phyloP scores from a whole-genome alignment of 2,113 vertebrate genomes.

The Takifugu flavidus region DNA sequence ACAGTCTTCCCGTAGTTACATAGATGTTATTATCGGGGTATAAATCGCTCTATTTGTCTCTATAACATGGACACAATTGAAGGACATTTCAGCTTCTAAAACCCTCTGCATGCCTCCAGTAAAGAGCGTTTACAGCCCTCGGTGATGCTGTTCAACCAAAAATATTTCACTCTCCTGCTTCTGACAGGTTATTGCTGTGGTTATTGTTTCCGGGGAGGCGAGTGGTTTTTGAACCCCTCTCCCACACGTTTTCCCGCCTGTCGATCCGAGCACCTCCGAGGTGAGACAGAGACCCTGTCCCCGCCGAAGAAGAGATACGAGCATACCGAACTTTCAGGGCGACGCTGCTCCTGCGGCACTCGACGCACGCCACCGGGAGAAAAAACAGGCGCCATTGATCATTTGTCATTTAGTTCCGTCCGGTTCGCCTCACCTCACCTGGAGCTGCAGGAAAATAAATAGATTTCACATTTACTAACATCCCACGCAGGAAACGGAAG shows the following conservation, averaged over 20 bases:
- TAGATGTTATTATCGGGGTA: no score
- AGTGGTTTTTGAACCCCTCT: conserved; percentile 31
- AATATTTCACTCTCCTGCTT: conserved; percentile 4
- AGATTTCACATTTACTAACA: conserved; percentile 26
- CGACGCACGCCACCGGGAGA: conserved; percentile 36
- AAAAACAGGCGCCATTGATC: conserved; percentile 46
- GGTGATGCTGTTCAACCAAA: conserved; percentile 2
- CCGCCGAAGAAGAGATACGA: conserved; percentile 16
- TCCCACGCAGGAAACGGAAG: conserved; percentile 23
- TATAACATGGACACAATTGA: no score
- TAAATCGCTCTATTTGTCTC: no score
- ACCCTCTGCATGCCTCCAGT: neutral
- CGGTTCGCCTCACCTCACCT: conserved; percentile 17
- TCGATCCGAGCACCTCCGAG: conserved; percentile 21
- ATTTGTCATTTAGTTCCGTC: conserved; percentile 35
- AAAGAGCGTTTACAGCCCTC: conserved; percentile 1
- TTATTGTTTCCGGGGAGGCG: conserved; percentile 12
- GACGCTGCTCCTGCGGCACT: conserved; percentile 9
- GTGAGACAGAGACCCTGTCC: conserved; percentile 27
- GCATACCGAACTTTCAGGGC: conserved; percentile 5
- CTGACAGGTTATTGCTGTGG: conserved; percentile 6
- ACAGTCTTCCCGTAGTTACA: no score
- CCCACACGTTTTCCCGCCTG: conserved; percentile 30
- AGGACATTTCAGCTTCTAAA: no score
- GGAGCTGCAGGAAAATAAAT: conserved; percentile 28